A percentile compares a stretch with the other conserved stretches of the same genome.
Conservation (phyloP, 2,113 vertebrate genomes). For the Manacus vitellinus region DNA sequence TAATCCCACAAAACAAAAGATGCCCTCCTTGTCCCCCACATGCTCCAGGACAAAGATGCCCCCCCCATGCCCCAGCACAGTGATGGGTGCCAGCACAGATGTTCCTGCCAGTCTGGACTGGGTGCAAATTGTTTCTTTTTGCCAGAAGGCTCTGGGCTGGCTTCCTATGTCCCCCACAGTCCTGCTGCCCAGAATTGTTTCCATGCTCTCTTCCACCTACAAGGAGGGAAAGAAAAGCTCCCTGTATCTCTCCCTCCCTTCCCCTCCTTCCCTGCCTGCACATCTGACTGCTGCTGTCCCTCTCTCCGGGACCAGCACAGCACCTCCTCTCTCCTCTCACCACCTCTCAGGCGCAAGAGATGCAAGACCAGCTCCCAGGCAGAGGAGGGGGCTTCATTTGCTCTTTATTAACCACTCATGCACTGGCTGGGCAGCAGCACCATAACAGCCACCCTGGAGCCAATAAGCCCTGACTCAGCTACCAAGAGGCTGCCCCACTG, state of each 20-base stretch:
- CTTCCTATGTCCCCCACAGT: constrained; percentile 62
- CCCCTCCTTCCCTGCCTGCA: background rate
- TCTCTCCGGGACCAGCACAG: background rate
- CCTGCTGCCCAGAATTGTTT: constrained; percentile 68
- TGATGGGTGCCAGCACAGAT: constrained; percentile 41
- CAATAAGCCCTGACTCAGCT: background rate
- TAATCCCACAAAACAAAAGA: background rate
- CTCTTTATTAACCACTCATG: background rate
- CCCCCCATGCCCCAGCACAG: background rate
- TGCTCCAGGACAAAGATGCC: background rate
- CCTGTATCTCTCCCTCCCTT: constrained; percentile 22
- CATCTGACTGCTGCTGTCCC: background rate
- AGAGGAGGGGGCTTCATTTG: background rate
- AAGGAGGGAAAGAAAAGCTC: constrained; percentile 69
- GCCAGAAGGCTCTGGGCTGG: constrained; percentile 64
- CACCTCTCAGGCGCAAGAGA: background rate
- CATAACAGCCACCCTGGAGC: background rate
- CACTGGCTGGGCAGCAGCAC: fast-evolving
- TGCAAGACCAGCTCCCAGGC: background rate
- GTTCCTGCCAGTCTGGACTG: background rate
- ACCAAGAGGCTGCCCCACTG: background rate
- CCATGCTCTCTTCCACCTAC: constrained; percentile 77
- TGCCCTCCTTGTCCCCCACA: background rate
- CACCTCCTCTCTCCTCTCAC: background rate
- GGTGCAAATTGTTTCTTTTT: constrained; percentile 60